Conservation (phyloP, 2,888 invertebrate genomes). For the Hymenopus coronatus region DNA sequence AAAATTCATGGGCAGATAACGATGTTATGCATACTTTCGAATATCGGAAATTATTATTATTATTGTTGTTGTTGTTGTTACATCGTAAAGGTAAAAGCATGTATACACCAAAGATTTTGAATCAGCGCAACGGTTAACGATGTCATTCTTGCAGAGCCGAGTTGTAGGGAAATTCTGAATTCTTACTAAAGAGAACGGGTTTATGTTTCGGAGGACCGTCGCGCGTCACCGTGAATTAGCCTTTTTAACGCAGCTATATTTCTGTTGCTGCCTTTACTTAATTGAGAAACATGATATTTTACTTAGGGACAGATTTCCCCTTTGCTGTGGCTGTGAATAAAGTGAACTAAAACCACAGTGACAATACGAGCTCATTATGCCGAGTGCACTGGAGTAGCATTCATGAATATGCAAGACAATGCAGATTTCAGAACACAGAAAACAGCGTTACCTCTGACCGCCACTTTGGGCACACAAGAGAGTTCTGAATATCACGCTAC, state of each 20-base stretch:
- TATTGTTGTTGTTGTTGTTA: no score
- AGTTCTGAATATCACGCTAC: neutral
- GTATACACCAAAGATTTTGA: no score
- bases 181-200: neutral
- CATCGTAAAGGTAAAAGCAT: no score
- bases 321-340: neutral
- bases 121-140: neutral
- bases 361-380: neutral
- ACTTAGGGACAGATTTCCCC: neutral
- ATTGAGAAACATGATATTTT: conserved; percentile 3
- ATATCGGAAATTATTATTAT: no score
- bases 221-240: neutral
- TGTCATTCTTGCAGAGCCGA: neutral
- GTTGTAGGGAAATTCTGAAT: neutral
- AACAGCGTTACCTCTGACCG: neutral
- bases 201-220: neutral
- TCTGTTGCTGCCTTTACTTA: neutral
- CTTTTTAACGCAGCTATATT: neutral
- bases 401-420: neutral
- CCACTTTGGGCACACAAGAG: neutral
- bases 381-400: neutral
- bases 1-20: no score
- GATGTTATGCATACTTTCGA: no score
- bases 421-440: neutral
- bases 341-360: neutral